phyloP scores from a whole-genome alignment of 1,140 invertebrate species.

The Drosophila nigromelanica region DNA sequence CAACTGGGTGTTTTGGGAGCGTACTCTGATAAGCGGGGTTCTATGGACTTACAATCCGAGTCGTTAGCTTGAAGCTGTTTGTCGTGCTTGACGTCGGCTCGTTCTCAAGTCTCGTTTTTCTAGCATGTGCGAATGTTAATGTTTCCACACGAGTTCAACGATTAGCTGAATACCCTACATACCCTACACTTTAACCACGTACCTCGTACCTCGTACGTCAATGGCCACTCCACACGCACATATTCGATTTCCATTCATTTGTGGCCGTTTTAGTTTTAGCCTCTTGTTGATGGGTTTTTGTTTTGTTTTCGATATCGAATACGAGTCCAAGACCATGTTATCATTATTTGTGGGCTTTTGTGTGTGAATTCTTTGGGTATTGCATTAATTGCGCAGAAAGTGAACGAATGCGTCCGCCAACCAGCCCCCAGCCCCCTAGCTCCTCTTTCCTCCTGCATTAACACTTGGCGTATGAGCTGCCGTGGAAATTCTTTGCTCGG shows the following conservation, averaged over 20 bases:
- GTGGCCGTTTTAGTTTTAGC: constrained; percentile 4
- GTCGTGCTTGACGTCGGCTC: constrained; percentile 10
- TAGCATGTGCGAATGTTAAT: constrained; percentile 50
- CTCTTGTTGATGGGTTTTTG: background rate
- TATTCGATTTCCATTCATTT: constrained; percentile 52
- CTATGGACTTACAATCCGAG: background rate
- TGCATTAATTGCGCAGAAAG: constrained; percentile 32
- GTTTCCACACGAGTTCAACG: constrained; percentile 51
- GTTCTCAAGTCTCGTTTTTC: constrained; percentile 52
- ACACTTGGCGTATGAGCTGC: background rate
- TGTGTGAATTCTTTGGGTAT: constrained; percentile 15
- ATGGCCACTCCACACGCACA: constrained; percentile 59
- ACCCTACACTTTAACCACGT: constrained; percentile 14
- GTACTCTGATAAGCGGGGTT: constrained; percentile 9
- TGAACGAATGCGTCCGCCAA: background rate
- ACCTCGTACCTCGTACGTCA: constrained; percentile 40
- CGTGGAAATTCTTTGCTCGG: constrained; percentile 1
- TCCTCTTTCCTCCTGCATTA: background rate
- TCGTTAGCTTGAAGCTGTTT: background rate
- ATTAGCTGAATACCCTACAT: constrained; percentile 39
- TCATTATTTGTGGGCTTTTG: constrained; percentile 44
- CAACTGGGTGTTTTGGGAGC: constrained; percentile 9
- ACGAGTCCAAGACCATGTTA: constrained; percentile 38
- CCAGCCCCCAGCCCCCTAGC: background rate
- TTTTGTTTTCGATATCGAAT: constrained; percentile 8